Percentiles rank a stretch among this genome's conserved stretches.
Conservation (phyloP, 2,113 vertebrate genomes). For the Cephalopterus ornatus region DNA sequence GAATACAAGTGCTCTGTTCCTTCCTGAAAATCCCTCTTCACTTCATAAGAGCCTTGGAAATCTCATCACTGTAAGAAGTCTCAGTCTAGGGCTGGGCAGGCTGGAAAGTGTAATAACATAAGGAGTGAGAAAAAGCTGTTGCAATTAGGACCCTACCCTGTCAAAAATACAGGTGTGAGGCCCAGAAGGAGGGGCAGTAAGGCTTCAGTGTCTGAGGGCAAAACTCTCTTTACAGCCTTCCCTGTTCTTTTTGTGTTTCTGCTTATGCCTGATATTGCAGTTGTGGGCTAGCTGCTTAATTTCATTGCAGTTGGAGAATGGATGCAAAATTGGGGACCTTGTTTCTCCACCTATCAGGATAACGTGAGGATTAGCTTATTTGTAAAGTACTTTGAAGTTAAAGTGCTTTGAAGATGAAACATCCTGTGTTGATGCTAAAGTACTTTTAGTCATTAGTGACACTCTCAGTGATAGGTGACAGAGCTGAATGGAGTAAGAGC, state of each 20-base stretch:
- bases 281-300: neutral
- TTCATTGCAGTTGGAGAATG: neutral
- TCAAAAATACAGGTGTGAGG: neutral
- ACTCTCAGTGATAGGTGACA: neutral
- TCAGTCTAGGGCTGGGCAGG: neutral
- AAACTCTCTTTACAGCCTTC: neutral
- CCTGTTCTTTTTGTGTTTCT: neutral
- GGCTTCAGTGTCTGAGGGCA: neutral
- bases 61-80: neutral
- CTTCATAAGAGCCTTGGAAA: conserved; percentile 16
- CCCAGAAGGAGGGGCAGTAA: neutral
- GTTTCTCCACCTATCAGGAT: neutral
- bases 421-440: neutral
- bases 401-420: conserved; percentile 49
- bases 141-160: neutral
- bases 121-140: neutral
- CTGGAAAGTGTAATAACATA: neutral
- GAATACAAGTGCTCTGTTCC: conserved; percentile 41
- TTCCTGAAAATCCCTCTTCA: conserved; percentile 41
- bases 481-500: conserved; percentile 1
- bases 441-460: conserved; percentile 23
- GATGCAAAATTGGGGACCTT: neutral
- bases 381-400: conserved; percentile 10
- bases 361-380: conserved; percentile 21
- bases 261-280: rapidly evolving